These are phyloP conservation scores for Cyrtonyx montezumae DNA, from an alignment of 2,113 vertebrate species.

Conservation along the genomic window DNA sequence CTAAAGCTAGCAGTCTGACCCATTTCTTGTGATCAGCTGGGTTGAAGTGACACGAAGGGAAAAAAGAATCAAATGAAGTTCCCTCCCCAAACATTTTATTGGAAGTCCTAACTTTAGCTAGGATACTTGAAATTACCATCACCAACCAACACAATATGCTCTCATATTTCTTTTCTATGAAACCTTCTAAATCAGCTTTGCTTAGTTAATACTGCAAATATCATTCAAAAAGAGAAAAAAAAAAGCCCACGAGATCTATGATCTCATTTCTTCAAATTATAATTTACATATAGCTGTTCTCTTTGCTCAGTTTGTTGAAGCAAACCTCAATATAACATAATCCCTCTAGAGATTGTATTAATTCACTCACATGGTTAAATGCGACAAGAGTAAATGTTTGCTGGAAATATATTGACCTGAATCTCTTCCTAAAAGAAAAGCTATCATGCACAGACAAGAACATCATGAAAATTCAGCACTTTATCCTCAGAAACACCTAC, in stretches of 20 bases:
- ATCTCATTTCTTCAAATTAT: constrained; percentile 11
- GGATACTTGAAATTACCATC: constrained; percentile 52
- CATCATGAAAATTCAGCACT: constrained; percentile 16
- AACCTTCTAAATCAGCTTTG: constrained; percentile 26
- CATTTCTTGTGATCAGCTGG: constrained; percentile 78
- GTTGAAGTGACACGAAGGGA: constrained; percentile 61
- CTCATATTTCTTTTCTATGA: not conserved
- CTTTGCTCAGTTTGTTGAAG: constrained; percentile 12
- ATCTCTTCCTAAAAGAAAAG: not conserved
- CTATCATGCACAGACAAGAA: not conserved
- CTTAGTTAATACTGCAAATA: constrained; percentile 10
- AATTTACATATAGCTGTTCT: constrained; percentile 49
- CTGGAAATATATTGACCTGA: not conserved
- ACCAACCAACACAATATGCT: constrained; percentile 25
- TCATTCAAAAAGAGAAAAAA: not conserved
- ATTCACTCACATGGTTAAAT: constrained; percentile 54
- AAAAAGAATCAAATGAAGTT: constrained; percentile 50
- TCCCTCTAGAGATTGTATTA: constrained; percentile 46
- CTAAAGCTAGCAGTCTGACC: constrained; percentile 74
- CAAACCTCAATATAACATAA: constrained; percentile 26
- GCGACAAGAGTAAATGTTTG: constrained; percentile 17
- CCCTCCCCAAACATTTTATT: constrained; percentile 26
- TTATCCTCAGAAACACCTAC: not conserved
- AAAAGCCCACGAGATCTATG: not conserved
- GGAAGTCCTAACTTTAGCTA: constrained; percentile 40